Conservation (phyloP, 2,888 invertebrate genomes). For the Horisme vitalbata region DNA sequence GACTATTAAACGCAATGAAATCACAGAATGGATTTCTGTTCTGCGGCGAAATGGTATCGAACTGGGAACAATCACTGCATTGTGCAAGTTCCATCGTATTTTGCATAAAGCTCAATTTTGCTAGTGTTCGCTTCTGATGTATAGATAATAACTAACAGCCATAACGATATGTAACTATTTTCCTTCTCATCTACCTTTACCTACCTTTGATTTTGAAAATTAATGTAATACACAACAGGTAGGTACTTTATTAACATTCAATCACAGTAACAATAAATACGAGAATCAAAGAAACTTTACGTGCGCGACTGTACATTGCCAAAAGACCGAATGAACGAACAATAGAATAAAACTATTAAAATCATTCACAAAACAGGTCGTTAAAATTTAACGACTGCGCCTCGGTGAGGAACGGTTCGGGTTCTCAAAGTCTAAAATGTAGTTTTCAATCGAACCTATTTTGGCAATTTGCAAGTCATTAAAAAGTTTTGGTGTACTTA, state of each 20-base stretch:
- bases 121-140: no score
- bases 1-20: constrained; percentile 4
- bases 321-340: constrained; percentile 18
- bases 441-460: constrained; percentile 24
- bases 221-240: no score
- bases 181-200: no score
- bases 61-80: constrained; percentile 6
- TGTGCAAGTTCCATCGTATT: constrained; percentile 3
- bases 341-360: constrained; percentile 12
- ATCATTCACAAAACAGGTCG: constrained; percentile 18
- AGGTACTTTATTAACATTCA: no score
- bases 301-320: constrained; percentile 18
- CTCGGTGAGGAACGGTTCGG: constrained; percentile 6
- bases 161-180: no score
- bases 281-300: constrained; percentile 2
- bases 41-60: neutral
- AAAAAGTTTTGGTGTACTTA: constrained; percentile 29
- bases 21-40: neutral
- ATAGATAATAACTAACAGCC: no score
- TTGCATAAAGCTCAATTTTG: constrained; percentile 7
- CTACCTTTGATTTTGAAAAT: no score
- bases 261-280: neutral
- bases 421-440: constrained; percentile 8
- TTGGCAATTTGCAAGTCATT: constrained; percentile 26
- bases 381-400: constrained; percentile 19